A percentile compares a stretch with the other conserved stretches of the same genome.
These are phyloP conservation scores for Phasianus colchicus DNA, from an alignment of 2,113 vertebrate species.

Conservation along the genomic window DNA sequence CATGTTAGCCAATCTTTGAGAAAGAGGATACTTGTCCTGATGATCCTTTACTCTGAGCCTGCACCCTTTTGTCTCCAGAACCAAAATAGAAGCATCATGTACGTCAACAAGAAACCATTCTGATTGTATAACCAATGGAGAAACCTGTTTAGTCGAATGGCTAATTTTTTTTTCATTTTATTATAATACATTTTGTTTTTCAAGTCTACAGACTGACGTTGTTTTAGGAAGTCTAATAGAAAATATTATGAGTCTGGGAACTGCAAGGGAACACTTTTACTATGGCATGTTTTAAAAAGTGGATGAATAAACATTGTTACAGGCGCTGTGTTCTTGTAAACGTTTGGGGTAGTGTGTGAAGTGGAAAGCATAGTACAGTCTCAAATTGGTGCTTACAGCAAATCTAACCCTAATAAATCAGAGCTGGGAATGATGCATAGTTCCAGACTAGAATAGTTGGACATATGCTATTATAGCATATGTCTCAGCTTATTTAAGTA, in stretches of 20 bases:
- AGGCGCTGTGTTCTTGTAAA: background rate
- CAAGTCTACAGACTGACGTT: background rate
- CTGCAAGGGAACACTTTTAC: background rate
- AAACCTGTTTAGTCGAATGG: background rate
- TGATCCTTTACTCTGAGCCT: background rate
- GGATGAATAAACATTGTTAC: background rate
- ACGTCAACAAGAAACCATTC: background rate
- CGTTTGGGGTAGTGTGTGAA: background rate
- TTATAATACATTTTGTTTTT: background rate
- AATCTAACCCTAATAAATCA: background rate
- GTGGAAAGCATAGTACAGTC: background rate
- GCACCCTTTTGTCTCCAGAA: background rate
- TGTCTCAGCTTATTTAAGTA: background rate
- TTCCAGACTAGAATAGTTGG: background rate
- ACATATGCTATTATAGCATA: background rate
- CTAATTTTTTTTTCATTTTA: background rate
- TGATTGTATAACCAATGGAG: background rate
- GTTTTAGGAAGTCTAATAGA: background rate
- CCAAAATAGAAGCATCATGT: background rate
- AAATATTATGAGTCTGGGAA: slow-evolving; percentile 8
- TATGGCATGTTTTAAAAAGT: slow-evolving; percentile 6
- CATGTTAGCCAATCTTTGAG: background rate
- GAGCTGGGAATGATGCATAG: background rate
- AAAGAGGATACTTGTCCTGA: background rate
- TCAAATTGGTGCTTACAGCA: background rate